Base-by-base conservation (phyloP, 2,797 vertebrate genomes). In the Crenichthys baileyi region DNA sequence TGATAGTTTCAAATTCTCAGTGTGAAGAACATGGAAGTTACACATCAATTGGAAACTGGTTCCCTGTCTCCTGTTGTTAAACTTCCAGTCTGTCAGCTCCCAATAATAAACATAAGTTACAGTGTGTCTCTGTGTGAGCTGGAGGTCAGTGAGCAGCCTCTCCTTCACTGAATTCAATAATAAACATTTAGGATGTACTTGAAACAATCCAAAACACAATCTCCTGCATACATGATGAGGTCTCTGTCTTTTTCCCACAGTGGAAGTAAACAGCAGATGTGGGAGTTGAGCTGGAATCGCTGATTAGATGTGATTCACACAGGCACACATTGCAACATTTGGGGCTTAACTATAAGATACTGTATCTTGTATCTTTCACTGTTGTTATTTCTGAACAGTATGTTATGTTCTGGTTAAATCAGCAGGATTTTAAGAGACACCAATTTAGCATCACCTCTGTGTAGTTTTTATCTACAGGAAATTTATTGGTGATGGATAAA, bases 101-200 rank as follows among this genome's bases (percentile, higher is more conserved):
- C 76, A 78, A 85, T 76, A 90, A 92, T 80, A 91, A 90, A 90
- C 83, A 82, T 18, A 36, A 63, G 79, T 51, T 5, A 11, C 70
- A 68, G 72, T 68, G 82, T 73, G 44, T 81, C 50, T 77, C 20
- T 71, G 68, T 77, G 60, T 76, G 82, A 88, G 61, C 72, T 3
- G 39, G 48, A 83, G 90, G 90, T 90, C 87, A 83, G 44, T 4
- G 36, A 68, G 76, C 88, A 83, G 88, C 81, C 76, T 79, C 83
- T 78, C 55, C 61, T 75, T 68, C 67, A 68, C 22, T 39, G n/a
- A 51, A 46, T 55, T 83, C 72, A 83, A 84, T 77, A 86, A 88
- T 56, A 91, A 89, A 91, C 82, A 89, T 55, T 29, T 67, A 73
- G 72, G 63, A 84, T 74, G 24, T 41, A 65, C 55, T 41, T 55